Evolutionary conservation across 2,113 vertebrate species (phyloP).

Genomic region (Emberiza fucata): DNA sequence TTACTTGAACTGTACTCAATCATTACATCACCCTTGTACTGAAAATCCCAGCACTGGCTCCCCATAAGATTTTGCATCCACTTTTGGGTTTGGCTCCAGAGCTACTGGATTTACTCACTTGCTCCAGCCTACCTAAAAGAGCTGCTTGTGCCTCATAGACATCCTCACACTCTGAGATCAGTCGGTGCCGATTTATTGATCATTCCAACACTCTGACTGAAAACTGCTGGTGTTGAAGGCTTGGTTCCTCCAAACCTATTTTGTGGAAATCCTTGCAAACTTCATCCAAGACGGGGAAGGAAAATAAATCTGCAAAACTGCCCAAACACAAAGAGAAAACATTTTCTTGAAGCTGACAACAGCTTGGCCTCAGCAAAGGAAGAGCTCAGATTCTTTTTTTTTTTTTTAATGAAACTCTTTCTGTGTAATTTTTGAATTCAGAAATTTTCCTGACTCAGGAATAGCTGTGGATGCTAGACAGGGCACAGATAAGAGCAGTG

Average conservation of each 20-base stretch:
- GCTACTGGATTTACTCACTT: constrained; percentile 62
- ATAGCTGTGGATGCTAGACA: background rate
- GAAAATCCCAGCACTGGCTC: constrained; percentile 58
- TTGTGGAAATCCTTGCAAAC: constrained; percentile 57
- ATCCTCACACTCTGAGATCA: constrained; percentile 65
- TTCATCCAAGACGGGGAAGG: background rate
- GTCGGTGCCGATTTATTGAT: constrained; percentile 14
- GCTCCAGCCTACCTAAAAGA: constrained; percentile 59
- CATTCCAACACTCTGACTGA: constrained; percentile 30
- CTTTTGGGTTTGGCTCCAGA: constrained; percentile 71
- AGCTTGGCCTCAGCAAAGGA: background rate
- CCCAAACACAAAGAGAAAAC: constrained; percentile 38
- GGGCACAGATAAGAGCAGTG: background rate
- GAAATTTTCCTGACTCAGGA: background rate
- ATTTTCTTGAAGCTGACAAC: constrained; percentile 19
- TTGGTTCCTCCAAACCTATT: constrained; percentile 16
- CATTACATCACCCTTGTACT: constrained; percentile 67
- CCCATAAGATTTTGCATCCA: constrained; percentile 38
- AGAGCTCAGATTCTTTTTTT: background rate
- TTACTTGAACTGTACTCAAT: constrained; percentile 63
- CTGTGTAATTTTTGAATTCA: background rate
- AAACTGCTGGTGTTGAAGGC: constrained; percentile 20
- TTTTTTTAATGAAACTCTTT: background rate
- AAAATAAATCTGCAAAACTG: constrained; percentile 38
- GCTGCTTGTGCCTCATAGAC: constrained; percentile 19